A percentile compares a stretch with the other conserved stretches of the same genome.
Evolutionary conservation across 2,113 vertebrate species (phyloP).

Genomic region (Podilymbus podiceps): DNA sequence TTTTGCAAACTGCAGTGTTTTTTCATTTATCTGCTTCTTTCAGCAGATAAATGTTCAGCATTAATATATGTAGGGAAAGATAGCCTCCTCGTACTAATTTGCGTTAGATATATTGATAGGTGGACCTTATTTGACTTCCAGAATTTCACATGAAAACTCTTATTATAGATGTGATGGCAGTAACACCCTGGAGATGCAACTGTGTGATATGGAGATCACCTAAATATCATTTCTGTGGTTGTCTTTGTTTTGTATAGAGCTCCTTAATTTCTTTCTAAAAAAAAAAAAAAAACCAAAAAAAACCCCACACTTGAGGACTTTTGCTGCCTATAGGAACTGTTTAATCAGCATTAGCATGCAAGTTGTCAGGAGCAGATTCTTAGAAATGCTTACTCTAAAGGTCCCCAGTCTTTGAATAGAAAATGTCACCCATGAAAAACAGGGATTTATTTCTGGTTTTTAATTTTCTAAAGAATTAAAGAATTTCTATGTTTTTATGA

Average conservation of each 20-base stretch:
- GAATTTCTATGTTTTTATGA: neutral
- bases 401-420: slow-evolving; percentile 5
- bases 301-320: slow-evolving; percentile 46
- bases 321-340: slow-evolving; percentile 62
- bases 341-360: slow-evolving; percentile 45
- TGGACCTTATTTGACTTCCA: slow-evolving; percentile 2
- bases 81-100: slow-evolving; percentile 4
- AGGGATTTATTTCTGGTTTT: neutral
- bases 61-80: neutral
- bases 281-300: too few species aligned
- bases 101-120: neutral
- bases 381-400: slow-evolving; percentile 17
- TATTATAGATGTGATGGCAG: neutral
- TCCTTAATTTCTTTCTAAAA: slow-evolving; percentile 26
- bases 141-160: neutral
- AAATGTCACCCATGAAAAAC: slow-evolving; percentile 1
- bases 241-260: neutral
- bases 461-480: neutral
- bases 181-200: neutral
- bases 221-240: slow-evolving; percentile 39
- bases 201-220: neutral
- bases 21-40: slow-evolving; percentile 61
- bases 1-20: slow-evolving; percentile 38
- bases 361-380: slow-evolving; percentile 25
- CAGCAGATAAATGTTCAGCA: slow-evolving; percentile 15